Evolutionary conservation across 2,797 vertebrate genomes (phyloP).

Genomic region (Apogon hyalosoma): DNA sequence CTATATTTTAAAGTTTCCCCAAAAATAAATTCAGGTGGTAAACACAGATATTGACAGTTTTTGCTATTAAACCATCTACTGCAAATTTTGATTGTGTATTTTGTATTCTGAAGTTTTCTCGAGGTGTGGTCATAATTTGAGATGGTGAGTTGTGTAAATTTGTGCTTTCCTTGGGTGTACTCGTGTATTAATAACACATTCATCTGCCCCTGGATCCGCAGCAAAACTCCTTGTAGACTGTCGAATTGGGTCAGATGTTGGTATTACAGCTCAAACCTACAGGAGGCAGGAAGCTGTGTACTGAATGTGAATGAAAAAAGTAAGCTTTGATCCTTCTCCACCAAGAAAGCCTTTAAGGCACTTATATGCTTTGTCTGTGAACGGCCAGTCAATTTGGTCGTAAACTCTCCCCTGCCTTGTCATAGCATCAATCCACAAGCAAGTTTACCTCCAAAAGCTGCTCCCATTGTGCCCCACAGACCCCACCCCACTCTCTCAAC

Average conservation of each 20-base stretch:
- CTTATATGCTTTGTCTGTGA: slow-evolving; percentile 55
- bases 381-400: slow-evolving; percentile 48
- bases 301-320: slow-evolving; percentile 48
- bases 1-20: not conserved
- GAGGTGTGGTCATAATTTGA: not conserved
- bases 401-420: slow-evolving; percentile 48
- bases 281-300: slow-evolving; percentile 45
- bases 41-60: not conserved
- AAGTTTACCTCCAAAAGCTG: slow-evolving; percentile 64
- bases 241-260: slow-evolving; percentile 49
- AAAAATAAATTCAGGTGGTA: not conserved
- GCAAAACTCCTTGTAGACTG: slow-evolving; percentile 15
- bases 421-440: slow-evolving; percentile 46
- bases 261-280: slow-evolving; percentile 32
- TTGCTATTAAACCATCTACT: not conserved
- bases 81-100: not conserved
- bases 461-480: slow-evolving; percentile 58
- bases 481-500: slow-evolving; percentile 41
- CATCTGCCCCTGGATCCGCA: slow-evolving; percentile 12
- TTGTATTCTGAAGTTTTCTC: not conserved
- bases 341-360: slow-evolving; percentile 48
- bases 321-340: slow-evolving; percentile 66
- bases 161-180: slow-evolving; percentile 16
- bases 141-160: not conserved
- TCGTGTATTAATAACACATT: slow-evolving; percentile 25